Evolutionary conservation across 2,113 vertebrate species (phyloP), one percentile per base, ranked within the genome.

Genomic region (Lepus americanus): DNA sequence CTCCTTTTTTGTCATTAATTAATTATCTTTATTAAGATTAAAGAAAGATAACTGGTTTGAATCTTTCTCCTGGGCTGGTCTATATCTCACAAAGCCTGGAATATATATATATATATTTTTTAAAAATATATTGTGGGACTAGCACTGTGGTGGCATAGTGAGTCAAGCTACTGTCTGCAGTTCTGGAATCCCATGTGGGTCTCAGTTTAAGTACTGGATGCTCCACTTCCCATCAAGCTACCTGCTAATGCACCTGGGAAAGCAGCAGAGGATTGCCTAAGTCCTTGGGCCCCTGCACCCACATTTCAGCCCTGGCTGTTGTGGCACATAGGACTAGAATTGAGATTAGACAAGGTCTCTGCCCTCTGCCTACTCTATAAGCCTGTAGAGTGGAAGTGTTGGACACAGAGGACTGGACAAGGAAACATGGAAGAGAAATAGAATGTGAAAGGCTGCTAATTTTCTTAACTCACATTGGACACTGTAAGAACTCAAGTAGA

Each of bases 11-110:
- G 9, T 81, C 53, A 93, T 22, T 91, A 13, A 53, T 39, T 31
- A 91, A 53, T 83, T 92, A 13, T 81, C 84, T 8, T 66, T 89
- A 36, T 93, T 90, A 94, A 70, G 51, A 90, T 59, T 76, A 23
- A 93, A 61, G 29, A 69, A 84, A 44, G 53, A 64, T 55, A 80
- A 76, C 6, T 44, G 20, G 14, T 59, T 74, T 82, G 10, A 61
- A 82, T 73, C 9, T 69, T 90, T 87, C 79, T 36, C 9, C 14
- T 76, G 36, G 49, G 59, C 8, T 80, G 83, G 33, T 3, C 20
- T 77, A 6, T 70, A 82, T 89, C 16, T 94, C 53, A 55, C 3
- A 87, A 84, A 86, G 51, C 39, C 17, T 83, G 27, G 36, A 55
- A 44, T 44, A 44, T 44, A 44, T 44, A 61, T 87, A 29, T 44